Evolutionary conservation across 1,140 invertebrate species (phyloP).

Genomic region (Sipha flava): DNA sequence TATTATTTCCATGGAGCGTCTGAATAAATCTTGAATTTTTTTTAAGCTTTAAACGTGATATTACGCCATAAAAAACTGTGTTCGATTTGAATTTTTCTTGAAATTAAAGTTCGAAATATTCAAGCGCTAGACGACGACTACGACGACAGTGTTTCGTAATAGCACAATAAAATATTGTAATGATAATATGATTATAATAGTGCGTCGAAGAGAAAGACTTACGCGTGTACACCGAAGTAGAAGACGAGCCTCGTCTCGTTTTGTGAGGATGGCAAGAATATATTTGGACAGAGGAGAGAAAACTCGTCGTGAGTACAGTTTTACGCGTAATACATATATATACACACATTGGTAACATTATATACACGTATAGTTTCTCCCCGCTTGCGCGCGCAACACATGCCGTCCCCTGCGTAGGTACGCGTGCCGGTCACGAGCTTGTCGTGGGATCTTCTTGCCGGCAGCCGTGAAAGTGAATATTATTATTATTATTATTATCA

Average conservation of each 20-base stretch:
- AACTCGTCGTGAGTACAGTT: not conserved
- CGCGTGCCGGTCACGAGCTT: conserved; percentile 25
- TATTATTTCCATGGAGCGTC: not conserved
- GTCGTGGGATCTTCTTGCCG: conserved; percentile 26
- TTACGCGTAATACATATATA: too few relatives aligned
- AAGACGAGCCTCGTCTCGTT: not conserved
- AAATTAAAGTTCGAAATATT: too few relatives aligned
- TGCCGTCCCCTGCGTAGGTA: not conserved
- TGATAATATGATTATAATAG: not conserved
- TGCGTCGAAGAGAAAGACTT: not conserved
- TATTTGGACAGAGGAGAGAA: not conserved
- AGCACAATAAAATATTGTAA: too few relatives aligned
- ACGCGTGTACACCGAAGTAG: not conserved
- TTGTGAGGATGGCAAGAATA: not conserved
- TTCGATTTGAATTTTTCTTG: too few relatives aligned
- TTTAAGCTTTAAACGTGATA: too few relatives aligned
- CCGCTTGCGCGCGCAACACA: not conserved
- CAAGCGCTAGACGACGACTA: not conserved
- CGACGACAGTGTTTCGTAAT: not conserved
- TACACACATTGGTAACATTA: too few relatives aligned
- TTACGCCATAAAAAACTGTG: too few relatives aligned
- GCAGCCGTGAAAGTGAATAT: conserved; percentile 29
- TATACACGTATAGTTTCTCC: not conserved
- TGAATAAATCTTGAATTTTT: too few relatives aligned
- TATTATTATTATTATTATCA: not conserved